Conservation (phyloP, 2,888 invertebrate genomes). For the Chelonus formosanus region DNA sequence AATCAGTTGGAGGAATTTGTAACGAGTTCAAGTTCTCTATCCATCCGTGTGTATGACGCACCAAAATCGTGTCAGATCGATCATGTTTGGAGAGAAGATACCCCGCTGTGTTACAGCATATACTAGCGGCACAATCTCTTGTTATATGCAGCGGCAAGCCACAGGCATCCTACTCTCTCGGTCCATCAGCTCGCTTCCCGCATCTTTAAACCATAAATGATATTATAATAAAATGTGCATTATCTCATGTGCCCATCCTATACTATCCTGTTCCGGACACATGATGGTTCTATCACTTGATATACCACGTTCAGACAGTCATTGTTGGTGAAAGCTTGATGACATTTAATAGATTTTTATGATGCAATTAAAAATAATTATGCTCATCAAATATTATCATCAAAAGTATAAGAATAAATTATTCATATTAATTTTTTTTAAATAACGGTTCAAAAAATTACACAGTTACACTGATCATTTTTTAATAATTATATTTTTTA, state of each 20-base stretch:
- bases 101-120: constrained; percentile 59
- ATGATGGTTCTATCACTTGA: constrained; percentile 45
- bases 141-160: constrained; percentile 21
- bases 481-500: too few relatives aligned
- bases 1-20: constrained; percentile 7
- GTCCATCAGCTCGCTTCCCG: constrained; percentile 38
- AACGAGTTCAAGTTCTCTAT: constrained; percentile 6
- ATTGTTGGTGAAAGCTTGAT: neutral
- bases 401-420: too few relatives aligned
- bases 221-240: constrained; percentile 46
- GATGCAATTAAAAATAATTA: too few relatives aligned
- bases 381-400: too few relatives aligned
- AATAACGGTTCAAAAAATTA: too few relatives aligned
- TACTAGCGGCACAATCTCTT: constrained; percentile 46
- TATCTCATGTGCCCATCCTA: constrained; percentile 45
- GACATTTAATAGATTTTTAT: too few relatives aligned
- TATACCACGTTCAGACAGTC: constrained; percentile 4
- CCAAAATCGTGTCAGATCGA: constrained; percentile 62
- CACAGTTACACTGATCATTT: too few relatives aligned
- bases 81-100: constrained; percentile 51
- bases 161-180: constrained; percentile 9
- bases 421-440: too few relatives aligned
- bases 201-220: constrained; percentile 43
- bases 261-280: constrained; percentile 10
- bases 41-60: constrained; percentile 49